Evolutionary conservation across 2,888 invertebrate genomes (phyloP).

Genomic region (Volucella inflata): DNA sequence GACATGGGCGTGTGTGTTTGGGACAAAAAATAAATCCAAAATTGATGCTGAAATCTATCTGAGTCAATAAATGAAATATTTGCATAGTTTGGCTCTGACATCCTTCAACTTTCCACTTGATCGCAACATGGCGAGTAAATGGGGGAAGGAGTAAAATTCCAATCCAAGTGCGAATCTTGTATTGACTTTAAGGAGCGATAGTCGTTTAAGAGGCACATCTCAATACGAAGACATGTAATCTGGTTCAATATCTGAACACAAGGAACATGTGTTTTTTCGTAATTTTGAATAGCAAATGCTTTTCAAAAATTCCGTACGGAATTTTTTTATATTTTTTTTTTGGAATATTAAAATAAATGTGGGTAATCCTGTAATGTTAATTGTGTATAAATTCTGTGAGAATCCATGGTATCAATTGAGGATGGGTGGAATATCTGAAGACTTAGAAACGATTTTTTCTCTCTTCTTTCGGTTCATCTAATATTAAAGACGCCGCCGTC

Average conservation of each 20-base stretch:
- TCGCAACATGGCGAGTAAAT: not conserved
- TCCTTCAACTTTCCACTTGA: slow-evolving; percentile 17
- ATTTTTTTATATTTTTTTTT: not conserved
- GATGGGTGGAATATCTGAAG: not conserved
- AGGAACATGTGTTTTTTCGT: not conserved
- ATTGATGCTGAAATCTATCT: slow-evolving; percentile 2
- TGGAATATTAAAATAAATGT: too few species aligned
- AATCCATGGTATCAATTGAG: not conserved
- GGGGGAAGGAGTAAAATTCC: not conserved
- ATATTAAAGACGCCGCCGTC: slow-evolving; percentile 1
- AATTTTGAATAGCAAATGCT: not conserved
- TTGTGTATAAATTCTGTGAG: slow-evolving; percentile 10
- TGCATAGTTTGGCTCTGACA: slow-evolving; percentile 6
- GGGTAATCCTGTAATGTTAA: slow-evolving; percentile 20
- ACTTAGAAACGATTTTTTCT: not conserved
- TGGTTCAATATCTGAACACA: not conserved
- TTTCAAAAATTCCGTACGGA: not conserved
- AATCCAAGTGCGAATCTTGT: not conserved
- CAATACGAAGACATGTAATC: not conserved
- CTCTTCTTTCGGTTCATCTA: slow-evolving; percentile 7
- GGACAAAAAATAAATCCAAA: not conserved
- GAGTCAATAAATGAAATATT: slow-evolving; percentile 17
- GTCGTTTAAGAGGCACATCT: not conserved
- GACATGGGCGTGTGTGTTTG: not conserved
- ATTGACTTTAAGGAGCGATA: slow-evolving; percentile 9